Percentiles rank a stretch among this genome's conserved stretches.
Evolutionary conservation across 1,140 invertebrate species (phyloP).

Genomic region (Ceratosolen solmsi): DNA sequence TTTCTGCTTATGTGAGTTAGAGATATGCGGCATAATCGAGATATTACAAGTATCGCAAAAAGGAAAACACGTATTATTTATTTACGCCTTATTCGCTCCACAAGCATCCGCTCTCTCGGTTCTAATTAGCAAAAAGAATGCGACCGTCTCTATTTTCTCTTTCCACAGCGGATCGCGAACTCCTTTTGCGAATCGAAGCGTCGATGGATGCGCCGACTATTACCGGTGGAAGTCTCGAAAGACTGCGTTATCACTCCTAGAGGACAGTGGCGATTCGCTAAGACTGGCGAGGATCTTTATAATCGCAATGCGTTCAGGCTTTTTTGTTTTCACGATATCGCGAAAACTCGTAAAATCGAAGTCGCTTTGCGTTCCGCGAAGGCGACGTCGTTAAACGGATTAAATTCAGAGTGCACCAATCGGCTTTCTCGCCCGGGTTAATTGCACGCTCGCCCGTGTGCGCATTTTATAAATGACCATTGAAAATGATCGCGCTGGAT

Average conservation of each 20-base stretch:
- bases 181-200: too few species aligned
- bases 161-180: neutral
- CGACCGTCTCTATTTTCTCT: neutral
- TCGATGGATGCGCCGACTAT: neutral
- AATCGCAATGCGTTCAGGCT: too few species aligned
- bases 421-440: neutral
- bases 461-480: too few species aligned
- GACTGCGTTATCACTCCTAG: too few species aligned
- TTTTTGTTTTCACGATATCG: neutral
- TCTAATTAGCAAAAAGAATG: neutral
- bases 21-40: too few species aligned
- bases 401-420: constrained; percentile 22
- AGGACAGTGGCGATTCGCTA: neutral
- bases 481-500: too few species aligned
- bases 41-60: neutral
- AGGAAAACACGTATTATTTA: neutral
- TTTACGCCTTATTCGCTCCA: too few species aligned
- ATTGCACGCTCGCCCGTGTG: neutral
- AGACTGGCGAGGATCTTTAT: too few species aligned
- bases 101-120: too few species aligned
- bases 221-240: too few species aligned
- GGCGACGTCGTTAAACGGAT: constrained; percentile 23
- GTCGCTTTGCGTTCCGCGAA: neutral
- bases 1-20: too few species aligned
- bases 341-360: constrained; percentile 27